A percentile compares a stretch with the other conserved stretches of the same genome.
phyloP scores from a whole-genome alignment of 2,888 invertebrate genomes.

The Serrognathus titanus region DNA sequence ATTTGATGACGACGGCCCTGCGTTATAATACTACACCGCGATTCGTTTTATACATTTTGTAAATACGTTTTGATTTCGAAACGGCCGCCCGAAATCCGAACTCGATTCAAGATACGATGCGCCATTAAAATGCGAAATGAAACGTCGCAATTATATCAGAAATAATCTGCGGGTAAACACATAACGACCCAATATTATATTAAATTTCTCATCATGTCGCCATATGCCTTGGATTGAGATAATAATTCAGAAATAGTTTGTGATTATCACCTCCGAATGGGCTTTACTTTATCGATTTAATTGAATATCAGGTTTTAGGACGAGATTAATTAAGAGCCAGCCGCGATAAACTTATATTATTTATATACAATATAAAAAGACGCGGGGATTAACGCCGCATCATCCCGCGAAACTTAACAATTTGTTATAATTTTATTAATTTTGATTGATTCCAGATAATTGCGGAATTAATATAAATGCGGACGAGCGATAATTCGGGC shows the following conservation, averaged over 20 bases:
- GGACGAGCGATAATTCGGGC: background rate
- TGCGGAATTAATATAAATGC: background rate
- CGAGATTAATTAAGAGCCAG: constrained; percentile 24
- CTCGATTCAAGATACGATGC: too few relatives aligned
- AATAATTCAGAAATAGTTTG: constrained; percentile 25
- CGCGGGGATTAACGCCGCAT: background rate
- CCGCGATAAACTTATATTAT: constrained; percentile 21
- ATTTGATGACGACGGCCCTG: constrained; percentile 26
- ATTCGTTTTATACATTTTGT: constrained; percentile 20
- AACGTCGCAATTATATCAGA: constrained; percentile 4
- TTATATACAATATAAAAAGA: constrained; percentile 10
- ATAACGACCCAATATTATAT: constrained; percentile 27
- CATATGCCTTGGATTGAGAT: constrained; percentile 27
- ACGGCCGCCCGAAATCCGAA: too few relatives aligned
- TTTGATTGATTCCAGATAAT: constrained; percentile 1
- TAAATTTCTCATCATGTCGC: constrained; percentile 26
- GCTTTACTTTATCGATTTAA: constrained; percentile 26
- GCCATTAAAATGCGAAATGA: background rate
- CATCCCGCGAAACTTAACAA: background rate
- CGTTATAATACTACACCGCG: constrained; percentile 17
- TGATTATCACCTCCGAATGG: constrained; percentile 21
- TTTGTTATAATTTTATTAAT: constrained; percentile 14
- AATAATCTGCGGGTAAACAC: constrained; percentile 18
- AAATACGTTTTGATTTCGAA: constrained; percentile 3
- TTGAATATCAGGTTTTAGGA: constrained; percentile 25